Evolutionary conservation across 2,888 invertebrate species (phyloP).

Genomic region (Drosophila fulvimacula): DNA sequence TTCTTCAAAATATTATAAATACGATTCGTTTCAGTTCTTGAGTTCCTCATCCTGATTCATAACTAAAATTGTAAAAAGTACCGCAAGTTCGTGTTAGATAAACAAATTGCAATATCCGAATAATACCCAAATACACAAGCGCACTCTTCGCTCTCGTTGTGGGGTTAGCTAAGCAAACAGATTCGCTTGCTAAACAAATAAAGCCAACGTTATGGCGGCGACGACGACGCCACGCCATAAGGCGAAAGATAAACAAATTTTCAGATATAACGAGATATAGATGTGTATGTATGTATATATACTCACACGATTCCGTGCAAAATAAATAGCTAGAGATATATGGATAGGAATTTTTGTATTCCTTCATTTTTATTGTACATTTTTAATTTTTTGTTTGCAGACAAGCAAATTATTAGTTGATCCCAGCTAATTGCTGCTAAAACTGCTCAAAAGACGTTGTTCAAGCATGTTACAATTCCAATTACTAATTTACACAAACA

Average conservation of each 20-base stretch:
- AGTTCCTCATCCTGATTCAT: slow-evolving; percentile 4
- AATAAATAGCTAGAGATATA: slow-evolving; percentile 13
- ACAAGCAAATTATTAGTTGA: slow-evolving; percentile 9
- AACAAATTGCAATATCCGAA: slow-evolving; percentile 41
- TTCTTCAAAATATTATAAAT: background rate
- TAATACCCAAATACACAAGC: slow-evolving; percentile 16
- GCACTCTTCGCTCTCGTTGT: slow-evolving; percentile 8
- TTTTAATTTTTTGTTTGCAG: background rate
- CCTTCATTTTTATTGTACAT: background rate
- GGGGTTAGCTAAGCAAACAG: slow-evolving; percentile 40
- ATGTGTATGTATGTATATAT: background rate
- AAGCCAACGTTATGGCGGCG: slow-evolving; percentile 30
- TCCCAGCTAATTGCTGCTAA: slow-evolving; percentile 12
- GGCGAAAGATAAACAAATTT: slow-evolving; percentile 50
- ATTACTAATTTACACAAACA: background rate
- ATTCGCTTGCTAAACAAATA: slow-evolving; percentile 54
- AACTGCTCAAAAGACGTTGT: background rate
- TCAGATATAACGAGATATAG: slow-evolving; percentile 25
- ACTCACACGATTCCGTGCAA: slow-evolving; percentile 6
- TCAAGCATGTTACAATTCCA: background rate
- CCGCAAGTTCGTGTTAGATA: slow-evolving; percentile 31
- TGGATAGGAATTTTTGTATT: background rate
- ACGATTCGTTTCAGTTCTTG: background rate
- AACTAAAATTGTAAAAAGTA: slow-evolving; percentile 29
- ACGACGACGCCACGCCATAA: slow-evolving; percentile 35